These are phyloP conservation scores for Asbolus verrucosus DNA, from an alignment of 1,140 invertebrate genomes.

Conservation along the genomic window DNA sequence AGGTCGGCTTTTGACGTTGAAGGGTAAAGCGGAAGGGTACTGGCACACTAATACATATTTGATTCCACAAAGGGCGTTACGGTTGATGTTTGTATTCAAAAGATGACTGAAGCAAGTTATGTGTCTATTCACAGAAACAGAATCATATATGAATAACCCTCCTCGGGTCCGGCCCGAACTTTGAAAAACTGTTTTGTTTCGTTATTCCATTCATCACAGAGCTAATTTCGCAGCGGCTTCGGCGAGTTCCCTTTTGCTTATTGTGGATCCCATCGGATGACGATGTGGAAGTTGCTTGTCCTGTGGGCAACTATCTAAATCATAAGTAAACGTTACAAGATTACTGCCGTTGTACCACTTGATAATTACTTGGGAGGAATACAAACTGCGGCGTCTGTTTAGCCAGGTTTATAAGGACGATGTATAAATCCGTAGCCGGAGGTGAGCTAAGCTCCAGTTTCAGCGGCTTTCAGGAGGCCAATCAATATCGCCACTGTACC, in stretches of 20 bases:
- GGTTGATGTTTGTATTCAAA: conserved; percentile 41
- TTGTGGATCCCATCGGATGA: too few species aligned
- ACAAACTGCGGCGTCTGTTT: conserved; percentile 36
- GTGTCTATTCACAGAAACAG: conserved; percentile 4
- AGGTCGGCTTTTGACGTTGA: conserved; percentile 49
- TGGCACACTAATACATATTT: conserved; percentile 47
- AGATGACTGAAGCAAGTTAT: conserved; percentile 39
- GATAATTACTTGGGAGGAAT: conserved; percentile 40
- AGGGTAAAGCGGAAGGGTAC: conserved; percentile 40
- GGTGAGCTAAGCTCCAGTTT: conserved; percentile 45
- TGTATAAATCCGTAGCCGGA: conserved; percentile 41
- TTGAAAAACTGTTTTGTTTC: too few species aligned
- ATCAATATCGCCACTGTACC: conserved; percentile 49
- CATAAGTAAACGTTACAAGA: conserved; percentile 16
- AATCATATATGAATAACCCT: conserved; percentile 14
- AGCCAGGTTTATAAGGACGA: conserved; percentile 22
- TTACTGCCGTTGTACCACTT: conserved; percentile 21
- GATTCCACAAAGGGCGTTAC: conserved; percentile 43
- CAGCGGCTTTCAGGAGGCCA: conserved; percentile 39
- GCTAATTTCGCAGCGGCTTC: too few species aligned
- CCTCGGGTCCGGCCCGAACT: neutral
- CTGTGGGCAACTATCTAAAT: conserved; percentile 27
- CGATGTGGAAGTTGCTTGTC: conserved; percentile 16
- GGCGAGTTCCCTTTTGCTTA: too few species aligned
- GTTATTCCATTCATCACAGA: too few species aligned